phyloP scores from a whole-genome alignment of 1,140 invertebrate species.

The Ladona fulva region DNA sequence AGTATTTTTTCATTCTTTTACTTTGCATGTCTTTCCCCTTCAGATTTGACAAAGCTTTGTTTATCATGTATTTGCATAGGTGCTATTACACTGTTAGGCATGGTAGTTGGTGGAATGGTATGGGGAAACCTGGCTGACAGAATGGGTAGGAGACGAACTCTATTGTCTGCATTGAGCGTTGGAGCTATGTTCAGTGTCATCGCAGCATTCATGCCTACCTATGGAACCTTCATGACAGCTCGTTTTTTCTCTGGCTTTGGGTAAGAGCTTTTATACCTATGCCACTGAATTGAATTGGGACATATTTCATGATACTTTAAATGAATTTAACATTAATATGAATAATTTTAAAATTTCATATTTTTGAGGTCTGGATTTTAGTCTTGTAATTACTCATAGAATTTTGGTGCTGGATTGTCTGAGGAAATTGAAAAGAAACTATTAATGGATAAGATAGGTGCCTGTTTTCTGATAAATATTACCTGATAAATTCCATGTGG shows the following conservation, averaged over 20 bases:
- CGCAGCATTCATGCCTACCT: slow-evolving; percentile 68
- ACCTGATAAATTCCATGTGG: no score
- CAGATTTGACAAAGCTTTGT: slow-evolving; percentile 14
- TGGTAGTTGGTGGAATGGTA: slow-evolving; percentile 59
- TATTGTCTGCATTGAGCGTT: slow-evolving; percentile 61
- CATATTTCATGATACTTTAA: no score
- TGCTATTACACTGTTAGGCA: slow-evolving; percentile 56
- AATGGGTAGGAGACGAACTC: slow-evolving; percentile 51
- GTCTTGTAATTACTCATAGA: no score
- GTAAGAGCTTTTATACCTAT: slow-evolving; percentile 39
- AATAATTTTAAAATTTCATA: no score
- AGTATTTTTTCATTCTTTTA: slow-evolving; percentile 12
- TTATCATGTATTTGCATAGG: slow-evolving; percentile 35
- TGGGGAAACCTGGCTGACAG: slow-evolving; percentile 66
- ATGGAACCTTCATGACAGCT: slow-evolving; percentile 68
- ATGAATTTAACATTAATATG: no score
- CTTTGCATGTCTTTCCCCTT: slow-evolving; percentile 13
- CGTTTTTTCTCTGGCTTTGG: slow-evolving; percentile 53
- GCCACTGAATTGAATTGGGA: no score
- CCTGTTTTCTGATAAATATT: no score
- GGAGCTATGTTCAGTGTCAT: slow-evolving; percentile 62
- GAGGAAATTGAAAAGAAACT: no score
- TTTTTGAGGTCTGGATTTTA: no score
- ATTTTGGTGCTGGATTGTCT: no score
- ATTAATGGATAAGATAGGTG: no score